A percentile compares a stretch with the other conserved stretches of the same genome.
phyloP scores from a whole-genome alignment of 2,113 vertebrate genomes.

The Burhinus oedicnemus region DNA sequence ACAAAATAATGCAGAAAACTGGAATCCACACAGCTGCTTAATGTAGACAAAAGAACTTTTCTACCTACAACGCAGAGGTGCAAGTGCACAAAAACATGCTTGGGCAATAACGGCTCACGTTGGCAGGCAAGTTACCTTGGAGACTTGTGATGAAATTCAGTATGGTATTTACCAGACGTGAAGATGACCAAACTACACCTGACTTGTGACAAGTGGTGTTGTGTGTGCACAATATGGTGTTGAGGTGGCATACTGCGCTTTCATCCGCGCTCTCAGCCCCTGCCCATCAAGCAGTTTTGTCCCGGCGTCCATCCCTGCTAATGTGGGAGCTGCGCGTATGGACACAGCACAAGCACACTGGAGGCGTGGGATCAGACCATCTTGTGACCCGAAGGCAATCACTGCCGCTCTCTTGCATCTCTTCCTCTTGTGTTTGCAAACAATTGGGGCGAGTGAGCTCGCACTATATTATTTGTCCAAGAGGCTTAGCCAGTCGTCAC shows the following conservation, averaged over 20 bases:
- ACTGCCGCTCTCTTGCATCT: background rate
- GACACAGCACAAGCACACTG: background rate
- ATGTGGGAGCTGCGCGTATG: accelerated
- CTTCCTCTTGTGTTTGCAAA: background rate
- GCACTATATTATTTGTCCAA: background rate
- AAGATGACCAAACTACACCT: background rate
- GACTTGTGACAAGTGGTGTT: background rate
- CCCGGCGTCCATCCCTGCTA: background rate
- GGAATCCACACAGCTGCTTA: background rate
- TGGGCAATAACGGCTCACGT: background rate
- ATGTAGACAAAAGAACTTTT: background rate
- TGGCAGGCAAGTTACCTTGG: background rate
- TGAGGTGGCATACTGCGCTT: background rate
- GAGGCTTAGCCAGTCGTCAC: background rate
- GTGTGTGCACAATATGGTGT: background rate
- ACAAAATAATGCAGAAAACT: background rate
- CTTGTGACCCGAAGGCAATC: background rate
- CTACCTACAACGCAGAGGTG: background rate
- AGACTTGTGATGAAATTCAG: background rate
- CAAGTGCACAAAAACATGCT: background rate
- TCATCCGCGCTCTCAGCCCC: background rate
- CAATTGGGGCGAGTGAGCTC: background rate
- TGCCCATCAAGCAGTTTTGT: background rate
- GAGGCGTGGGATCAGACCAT: background rate
- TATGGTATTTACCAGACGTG: background rate